Evolutionary conservation across 30 jellyfish, hydroid and myxozoan species (phyloP).

Genomic region (Clytia hemisphaerica): DNA sequence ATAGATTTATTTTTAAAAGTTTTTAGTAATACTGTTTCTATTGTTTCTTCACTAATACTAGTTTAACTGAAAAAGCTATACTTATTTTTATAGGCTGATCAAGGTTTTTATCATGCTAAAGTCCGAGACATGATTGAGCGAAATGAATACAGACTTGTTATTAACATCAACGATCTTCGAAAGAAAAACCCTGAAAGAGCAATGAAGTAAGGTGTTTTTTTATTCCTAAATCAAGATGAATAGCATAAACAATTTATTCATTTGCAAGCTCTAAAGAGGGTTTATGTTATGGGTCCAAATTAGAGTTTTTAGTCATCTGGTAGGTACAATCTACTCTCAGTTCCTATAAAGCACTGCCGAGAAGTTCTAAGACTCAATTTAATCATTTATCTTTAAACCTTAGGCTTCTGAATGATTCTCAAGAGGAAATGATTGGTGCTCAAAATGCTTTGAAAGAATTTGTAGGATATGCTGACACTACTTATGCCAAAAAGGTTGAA

Average conservation of each 20-base stretch:
- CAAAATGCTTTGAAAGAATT: constrained; percentile 85
- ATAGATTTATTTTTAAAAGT: not conserved
- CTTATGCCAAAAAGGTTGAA: constrained; percentile 69
- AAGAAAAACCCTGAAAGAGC: constrained; percentile 72
- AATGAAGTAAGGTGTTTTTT: constrained; percentile 25
- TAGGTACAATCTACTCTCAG: too few species aligned
- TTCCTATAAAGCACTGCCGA: too few species aligned
- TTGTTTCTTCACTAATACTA: too few species aligned
- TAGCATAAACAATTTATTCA: too few species aligned
- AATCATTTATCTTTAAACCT: not conserved
- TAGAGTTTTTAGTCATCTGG: too few species aligned
- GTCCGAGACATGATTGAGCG: constrained; percentile 79
- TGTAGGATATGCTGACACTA: constrained; percentile 76
- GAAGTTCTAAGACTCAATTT: too few species aligned
- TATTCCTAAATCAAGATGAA: too few species aligned
- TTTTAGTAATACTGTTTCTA: not conserved
- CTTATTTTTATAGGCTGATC: constrained; percentile 69
- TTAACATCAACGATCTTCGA: constrained; percentile 74
- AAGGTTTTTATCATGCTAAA: constrained; percentile 68
- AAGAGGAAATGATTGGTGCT: constrained; percentile 76
- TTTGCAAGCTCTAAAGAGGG: too few species aligned
- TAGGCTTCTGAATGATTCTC: constrained; percentile 65
- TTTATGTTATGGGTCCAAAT: too few species aligned
- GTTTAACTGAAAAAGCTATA: too few species aligned
- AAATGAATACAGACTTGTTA: constrained; percentile 70